These are phyloP conservation scores for Propithecus coquereli DNA, from an alignment of 2,113 vertebrate genomes.

Conservation along the genomic window DNA sequence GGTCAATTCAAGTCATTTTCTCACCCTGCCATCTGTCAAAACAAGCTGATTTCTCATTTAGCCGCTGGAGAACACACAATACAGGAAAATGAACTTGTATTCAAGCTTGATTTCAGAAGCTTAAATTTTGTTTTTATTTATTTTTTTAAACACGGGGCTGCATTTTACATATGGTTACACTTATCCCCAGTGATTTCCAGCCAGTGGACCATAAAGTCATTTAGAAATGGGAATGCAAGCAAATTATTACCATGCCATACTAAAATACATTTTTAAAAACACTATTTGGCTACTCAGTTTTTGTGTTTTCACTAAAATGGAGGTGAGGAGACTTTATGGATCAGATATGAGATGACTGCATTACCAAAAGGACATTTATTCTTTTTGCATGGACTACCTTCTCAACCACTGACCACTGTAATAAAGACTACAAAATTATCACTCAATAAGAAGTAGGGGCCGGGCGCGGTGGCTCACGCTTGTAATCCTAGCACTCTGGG, in stretches of 20 bases:
- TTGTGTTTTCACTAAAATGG: constrained; percentile 15
- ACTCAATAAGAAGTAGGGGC: background rate
- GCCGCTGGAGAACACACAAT: background rate
- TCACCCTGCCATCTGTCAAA: constrained; percentile 61
- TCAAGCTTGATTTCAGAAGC: constrained; percentile 19
- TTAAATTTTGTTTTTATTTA: background rate
- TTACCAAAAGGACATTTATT: background rate
- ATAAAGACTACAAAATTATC: background rate
- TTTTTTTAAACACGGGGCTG: constrained; percentile 17
- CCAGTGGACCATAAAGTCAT: background rate
- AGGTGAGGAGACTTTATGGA: background rate
- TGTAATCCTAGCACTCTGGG: too few species aligned
- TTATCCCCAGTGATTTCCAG: constrained; percentile 2
- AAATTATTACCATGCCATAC: background rate
- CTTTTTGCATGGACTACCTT: background rate
- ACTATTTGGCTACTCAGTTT: constrained; percentile 1
- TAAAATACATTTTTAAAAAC: constrained; percentile 7
- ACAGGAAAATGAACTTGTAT: background rate
- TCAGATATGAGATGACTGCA: background rate
- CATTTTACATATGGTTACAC: background rate
- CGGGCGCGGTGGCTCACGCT: too few species aligned
- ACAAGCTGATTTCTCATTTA: constrained; percentile 31
- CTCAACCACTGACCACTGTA: background rate
- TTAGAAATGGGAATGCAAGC: background rate
- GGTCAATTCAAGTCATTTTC: constrained; percentile 48